Base-by-base conservation (phyloP, 2,888 invertebrate genomes). In the Acanthococcus lagerstroemiae region DNA sequence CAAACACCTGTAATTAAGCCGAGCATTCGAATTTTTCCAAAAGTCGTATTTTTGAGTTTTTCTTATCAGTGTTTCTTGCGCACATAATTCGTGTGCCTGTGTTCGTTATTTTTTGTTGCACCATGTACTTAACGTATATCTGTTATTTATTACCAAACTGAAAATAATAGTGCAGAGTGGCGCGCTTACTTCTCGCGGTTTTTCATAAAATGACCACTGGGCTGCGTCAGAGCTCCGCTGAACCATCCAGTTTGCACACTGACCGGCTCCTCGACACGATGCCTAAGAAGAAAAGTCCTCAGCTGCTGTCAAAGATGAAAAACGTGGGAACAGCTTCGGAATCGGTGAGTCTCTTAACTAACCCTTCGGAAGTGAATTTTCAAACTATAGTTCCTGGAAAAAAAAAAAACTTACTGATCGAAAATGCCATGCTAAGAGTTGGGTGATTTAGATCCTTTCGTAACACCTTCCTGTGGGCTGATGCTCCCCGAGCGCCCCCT, bases 211-310 rank as follows among this genome's bases (percentile, higher is more conserved):
- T 70, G 70, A 69, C 70, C 69, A 68, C 70, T 60, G 69, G 70
- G 56, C 70, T 80, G 69, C 80, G 81, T 72, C 79, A 80, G 74
- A 80, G 78, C 72, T 76, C 78, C 71, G 78, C 80, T 22, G 81
- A 81, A 73, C 78, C 78, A 66, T 74, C 77, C 70, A 79, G 77
- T 67, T 74, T 78, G 70, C 68, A 71, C 22, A 48, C 45, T 27
- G 57, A 66, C 19, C 55, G 48, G 19, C 37, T 66, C 9, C 12
- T 19, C n/a, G 63, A 52, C 24, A 27, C 44, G 6, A 72, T 72
- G 71, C 72, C 72, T 55, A 73, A 72, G 55, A 73, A 72, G 66
- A 70, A 71, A 67, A 73, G 73, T 65, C 73, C 73, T 27, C 72
- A 70, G 56, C 68, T 72, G 65, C 69, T 72, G 58, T 71, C 72